These are phyloP conservation scores for Neodiprion virginianus DNA, from an alignment of 1,140 invertebrate species.

Conservation along the genomic window DNA sequence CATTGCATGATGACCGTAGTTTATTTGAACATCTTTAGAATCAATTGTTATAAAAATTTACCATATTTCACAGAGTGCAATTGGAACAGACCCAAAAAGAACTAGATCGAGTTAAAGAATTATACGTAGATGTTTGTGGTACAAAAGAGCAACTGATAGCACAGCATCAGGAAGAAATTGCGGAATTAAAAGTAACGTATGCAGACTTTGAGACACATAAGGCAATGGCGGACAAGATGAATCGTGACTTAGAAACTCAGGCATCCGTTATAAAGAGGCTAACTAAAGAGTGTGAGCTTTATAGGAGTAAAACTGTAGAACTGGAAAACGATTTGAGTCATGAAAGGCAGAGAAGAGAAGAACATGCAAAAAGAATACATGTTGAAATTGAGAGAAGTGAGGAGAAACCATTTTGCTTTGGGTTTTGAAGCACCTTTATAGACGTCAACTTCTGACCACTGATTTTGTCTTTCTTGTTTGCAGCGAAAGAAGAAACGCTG, in stretches of 20 bases:
- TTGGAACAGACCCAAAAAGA: slow-evolving; percentile 56
- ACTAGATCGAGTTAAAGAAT: slow-evolving; percentile 53
- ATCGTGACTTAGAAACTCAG: slow-evolving; percentile 44
- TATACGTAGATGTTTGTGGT: slow-evolving; percentile 56
- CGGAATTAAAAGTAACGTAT: slow-evolving; percentile 47
- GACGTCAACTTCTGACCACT: slow-evolving; percentile 9
- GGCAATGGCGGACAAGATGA: slow-evolving; percentile 40
- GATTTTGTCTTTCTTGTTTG: slow-evolving; percentile 17
- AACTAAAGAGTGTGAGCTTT: slow-evolving; percentile 43
- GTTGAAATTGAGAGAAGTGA: slow-evolving; percentile 52
- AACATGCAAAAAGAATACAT: slow-evolving; percentile 49
- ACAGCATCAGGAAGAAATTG: slow-evolving; percentile 51
- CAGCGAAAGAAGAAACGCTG: slow-evolving; percentile 55
- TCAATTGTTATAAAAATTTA: slow-evolving; percentile 10
- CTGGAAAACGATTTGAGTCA: slow-evolving; percentile 49
- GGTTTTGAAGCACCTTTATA: slow-evolving; percentile 11
- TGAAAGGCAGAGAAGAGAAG: slow-evolving; percentile 46
- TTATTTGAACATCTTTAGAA: slow-evolving; percentile 17
- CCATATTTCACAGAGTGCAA: slow-evolving; percentile 46
- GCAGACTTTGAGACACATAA: slow-evolving; percentile 38
- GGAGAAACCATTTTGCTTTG: slow-evolving; percentile 16
- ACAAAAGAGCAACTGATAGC: slow-evolving; percentile 50
- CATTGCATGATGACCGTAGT: neutral
- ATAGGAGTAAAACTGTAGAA: slow-evolving; percentile 47
- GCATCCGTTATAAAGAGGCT: slow-evolving; percentile 42